phyloP scores from a whole-genome alignment of 2,888 invertebrate genomes.

The Osedax frankpressi region DNA sequence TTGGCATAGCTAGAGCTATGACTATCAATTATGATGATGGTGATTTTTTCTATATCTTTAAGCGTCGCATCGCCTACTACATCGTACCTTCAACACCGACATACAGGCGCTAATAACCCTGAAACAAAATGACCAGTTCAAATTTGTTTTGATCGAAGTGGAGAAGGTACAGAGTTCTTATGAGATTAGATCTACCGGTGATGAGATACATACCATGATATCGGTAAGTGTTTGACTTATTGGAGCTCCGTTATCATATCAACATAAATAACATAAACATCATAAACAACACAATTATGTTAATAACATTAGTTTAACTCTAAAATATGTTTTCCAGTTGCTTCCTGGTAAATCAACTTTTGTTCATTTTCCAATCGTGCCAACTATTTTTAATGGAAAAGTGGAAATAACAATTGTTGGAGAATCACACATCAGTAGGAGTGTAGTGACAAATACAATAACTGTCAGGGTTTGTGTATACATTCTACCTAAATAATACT shows the following conservation, averaged over 20 bases:
- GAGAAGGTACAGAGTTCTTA: background rate
- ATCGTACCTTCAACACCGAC: no score
- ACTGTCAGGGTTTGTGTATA: background rate
- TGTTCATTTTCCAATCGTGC: conserved; percentile 57
- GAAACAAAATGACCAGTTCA: background rate
- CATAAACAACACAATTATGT: no score
- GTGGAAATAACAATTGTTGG: conserved; percentile 29
- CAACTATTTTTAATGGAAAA: conserved; percentile 58
- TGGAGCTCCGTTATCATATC: background rate
- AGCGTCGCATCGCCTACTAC: no score
- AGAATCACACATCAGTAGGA: background rate
- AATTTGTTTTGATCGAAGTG: background rate
- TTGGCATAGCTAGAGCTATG: no score
- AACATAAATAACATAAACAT: background rate
- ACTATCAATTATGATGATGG: no score
- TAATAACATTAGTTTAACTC: no score
- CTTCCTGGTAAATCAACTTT: conserved; percentile 18
- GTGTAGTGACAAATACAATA: background rate
- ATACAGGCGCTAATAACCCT: background rate
- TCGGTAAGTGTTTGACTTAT: background rate
- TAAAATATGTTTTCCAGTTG: no score
- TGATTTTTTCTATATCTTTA: no score
- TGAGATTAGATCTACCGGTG: background rate
- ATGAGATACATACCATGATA: conserved; percentile 1
- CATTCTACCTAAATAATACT: no score